Percentiles rank a stretch among this genome's conserved stretches.
phyloP scores from a whole-genome alignment of 2,888 invertebrate genomes.

The Augiades crinisus region DNA sequence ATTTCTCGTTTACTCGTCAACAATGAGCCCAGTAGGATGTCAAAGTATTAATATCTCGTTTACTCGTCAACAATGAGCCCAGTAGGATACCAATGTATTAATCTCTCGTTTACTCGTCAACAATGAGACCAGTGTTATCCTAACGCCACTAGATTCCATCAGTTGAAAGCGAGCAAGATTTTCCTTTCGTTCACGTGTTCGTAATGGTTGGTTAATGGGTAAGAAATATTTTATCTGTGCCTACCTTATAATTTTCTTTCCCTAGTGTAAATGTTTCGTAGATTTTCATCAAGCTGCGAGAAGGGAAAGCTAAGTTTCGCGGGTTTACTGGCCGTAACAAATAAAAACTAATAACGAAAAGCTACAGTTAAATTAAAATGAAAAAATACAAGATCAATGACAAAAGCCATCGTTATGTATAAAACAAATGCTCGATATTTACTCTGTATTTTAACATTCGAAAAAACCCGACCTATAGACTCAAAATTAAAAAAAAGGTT shows the following conservation, averaged over 20 bases:
- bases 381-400: too few relatives aligned
- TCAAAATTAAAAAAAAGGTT: too few relatives aligned
- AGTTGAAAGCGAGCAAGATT: constrained; percentile 12
- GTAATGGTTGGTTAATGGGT: neutral
- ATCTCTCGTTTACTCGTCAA: neutral
- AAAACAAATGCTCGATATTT: too few relatives aligned
- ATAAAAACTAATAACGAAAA: too few relatives aligned
- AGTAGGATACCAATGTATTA: neutral
- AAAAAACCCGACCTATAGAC: too few relatives aligned
- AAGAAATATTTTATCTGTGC: constrained; percentile 2
- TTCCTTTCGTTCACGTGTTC: constrained; percentile 9
- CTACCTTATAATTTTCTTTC: constrained; percentile 2
- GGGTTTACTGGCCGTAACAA: too few relatives aligned
- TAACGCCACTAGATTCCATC: constrained; percentile 4
- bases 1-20: too few relatives aligned
- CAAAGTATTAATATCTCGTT: too few relatives aligned
- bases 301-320: neutral
- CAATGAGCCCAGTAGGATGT: neutral
- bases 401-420: too few relatives aligned
- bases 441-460: too few relatives aligned
- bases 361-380: too few relatives aligned
- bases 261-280: neutral
- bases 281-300: neutral
- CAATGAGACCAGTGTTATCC: neutral
- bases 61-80: neutral